Evolutionary conservation across 2,888 invertebrate species (phyloP).

Genomic region (Hermodice carunculata): DNA sequence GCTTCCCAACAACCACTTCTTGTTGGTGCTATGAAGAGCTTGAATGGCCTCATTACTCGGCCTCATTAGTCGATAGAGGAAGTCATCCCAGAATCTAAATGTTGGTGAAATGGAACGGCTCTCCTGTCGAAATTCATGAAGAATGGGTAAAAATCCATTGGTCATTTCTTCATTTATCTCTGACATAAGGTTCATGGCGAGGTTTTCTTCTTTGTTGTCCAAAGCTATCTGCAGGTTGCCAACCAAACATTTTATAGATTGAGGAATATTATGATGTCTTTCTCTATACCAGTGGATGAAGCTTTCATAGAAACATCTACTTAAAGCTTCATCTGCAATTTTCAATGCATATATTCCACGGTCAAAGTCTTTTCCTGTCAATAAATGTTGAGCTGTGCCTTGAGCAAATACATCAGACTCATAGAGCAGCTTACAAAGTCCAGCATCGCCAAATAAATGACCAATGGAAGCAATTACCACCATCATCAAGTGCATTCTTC

Average conservation of each 20-base stretch:
- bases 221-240: neutral
- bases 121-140: neutral
- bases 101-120: neutral
- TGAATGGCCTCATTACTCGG: neutral
- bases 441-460: neutral
- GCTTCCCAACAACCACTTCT: neutral
- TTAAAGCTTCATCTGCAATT: neutral
- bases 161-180: neutral
- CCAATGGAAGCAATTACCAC: neutral
- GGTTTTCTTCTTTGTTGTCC: neutral
- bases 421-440: neutral
- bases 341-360: neutral
- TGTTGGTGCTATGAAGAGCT: neutral
- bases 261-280: neutral
- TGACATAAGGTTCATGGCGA: neutral
- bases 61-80: neutral
- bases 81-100: constrained; percentile 1
- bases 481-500: neutral
- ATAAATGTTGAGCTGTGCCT: neutral
- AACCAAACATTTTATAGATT: neutral
- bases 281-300: neutral
- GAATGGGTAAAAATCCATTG: neutral
- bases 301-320: neutral
- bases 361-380: constrained; percentile 1
- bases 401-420: neutral